These are phyloP conservation scores for Vulpes vulpes DNA, from an alignment of 2,113 vertebrate species.

Conservation along the genomic window DNA sequence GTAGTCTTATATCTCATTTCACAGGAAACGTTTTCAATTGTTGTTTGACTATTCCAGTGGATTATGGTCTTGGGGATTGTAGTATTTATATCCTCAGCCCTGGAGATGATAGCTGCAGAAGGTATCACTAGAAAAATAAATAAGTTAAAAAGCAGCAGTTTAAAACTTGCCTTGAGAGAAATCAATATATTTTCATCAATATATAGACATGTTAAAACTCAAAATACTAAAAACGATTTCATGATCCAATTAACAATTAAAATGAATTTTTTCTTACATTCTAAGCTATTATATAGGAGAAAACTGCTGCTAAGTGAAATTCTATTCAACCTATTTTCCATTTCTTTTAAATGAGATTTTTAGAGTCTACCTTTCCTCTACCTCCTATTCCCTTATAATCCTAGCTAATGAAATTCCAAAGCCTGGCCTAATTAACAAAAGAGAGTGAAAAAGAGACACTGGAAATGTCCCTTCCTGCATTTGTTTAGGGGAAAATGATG, in stretches of 20 bases:
- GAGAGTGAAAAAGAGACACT: not conserved
- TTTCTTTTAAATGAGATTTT: slow-evolving; percentile 1
- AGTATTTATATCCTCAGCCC: slow-evolving; percentile 62
- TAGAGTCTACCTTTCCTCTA: not conserved
- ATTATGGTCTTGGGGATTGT: slow-evolving; percentile 75
- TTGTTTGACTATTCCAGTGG: slow-evolving; percentile 80
- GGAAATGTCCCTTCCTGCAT: not conserved
- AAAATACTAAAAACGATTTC: not conserved
- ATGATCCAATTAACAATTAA: not conserved
- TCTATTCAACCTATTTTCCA: not conserved
- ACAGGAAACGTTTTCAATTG: slow-evolving; percentile 72
- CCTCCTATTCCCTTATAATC: not conserved
- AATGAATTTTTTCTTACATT: not conserved
- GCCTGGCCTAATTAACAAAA: not conserved
- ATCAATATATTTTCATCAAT: not conserved
- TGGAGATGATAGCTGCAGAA: slow-evolving; percentile 53
- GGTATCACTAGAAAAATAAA: slow-evolving; percentile 84
- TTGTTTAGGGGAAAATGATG: not conserved
- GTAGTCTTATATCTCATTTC: slow-evolving; percentile 83
- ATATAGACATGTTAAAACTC: not conserved
- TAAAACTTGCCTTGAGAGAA: slow-evolving; percentile 25
- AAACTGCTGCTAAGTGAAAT: not conserved
- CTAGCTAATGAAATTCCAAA: slow-evolving; percentile 26
- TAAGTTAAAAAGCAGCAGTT: not conserved
- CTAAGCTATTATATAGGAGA: not conserved